Percentiles rank a stretch among this genome's conserved stretches.
Conservation (phyloP, 2,797 vertebrate species). For the Peromyscus aztecus region DNA sequence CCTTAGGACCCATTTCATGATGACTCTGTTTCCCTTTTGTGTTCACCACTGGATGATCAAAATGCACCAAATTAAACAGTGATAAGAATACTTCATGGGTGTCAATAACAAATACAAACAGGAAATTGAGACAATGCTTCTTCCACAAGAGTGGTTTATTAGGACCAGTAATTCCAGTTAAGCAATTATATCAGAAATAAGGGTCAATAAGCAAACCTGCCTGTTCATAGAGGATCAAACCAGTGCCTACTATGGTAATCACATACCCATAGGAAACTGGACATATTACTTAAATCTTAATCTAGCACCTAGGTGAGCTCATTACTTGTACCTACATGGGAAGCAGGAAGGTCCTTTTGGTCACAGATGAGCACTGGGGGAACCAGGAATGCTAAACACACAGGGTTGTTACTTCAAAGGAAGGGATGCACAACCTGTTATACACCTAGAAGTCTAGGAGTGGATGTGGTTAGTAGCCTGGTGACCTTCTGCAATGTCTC, state of each 20-base stretch:
- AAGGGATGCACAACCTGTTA: background rate
- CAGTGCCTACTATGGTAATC: background rate
- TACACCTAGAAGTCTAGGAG: background rate
- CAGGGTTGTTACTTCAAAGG: background rate
- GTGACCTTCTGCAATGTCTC: background rate
- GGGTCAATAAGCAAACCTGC: slow-evolving; percentile 19
- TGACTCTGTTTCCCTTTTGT: background rate
- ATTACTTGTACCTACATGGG: background rate
- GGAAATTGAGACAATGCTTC: slow-evolving; percentile 50
- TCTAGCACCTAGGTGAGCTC: background rate
- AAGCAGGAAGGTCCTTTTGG: background rate
- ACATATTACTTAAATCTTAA: background rate
- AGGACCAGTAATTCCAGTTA: slow-evolving; percentile 9
- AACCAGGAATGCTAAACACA: background rate
- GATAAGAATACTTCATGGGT: slow-evolving; percentile 17
- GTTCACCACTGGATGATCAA: slow-evolving; percentile 24
- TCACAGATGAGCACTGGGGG: background rate
- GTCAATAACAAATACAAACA: slow-evolving; percentile 64
- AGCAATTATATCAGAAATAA: background rate
- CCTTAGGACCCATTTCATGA: background rate
- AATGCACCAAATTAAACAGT: slow-evolving; percentile 34
- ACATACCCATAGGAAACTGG: background rate
- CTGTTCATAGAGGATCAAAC: background rate
- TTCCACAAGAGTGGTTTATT: slow-evolving; percentile 50
- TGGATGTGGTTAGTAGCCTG: background rate